A percentile compares a stretch with the other conserved stretches of the same genome.
phyloP scores from a whole-genome alignment of 2,797 vertebrate genomes.

The Enteromius argenteus region DNA sequence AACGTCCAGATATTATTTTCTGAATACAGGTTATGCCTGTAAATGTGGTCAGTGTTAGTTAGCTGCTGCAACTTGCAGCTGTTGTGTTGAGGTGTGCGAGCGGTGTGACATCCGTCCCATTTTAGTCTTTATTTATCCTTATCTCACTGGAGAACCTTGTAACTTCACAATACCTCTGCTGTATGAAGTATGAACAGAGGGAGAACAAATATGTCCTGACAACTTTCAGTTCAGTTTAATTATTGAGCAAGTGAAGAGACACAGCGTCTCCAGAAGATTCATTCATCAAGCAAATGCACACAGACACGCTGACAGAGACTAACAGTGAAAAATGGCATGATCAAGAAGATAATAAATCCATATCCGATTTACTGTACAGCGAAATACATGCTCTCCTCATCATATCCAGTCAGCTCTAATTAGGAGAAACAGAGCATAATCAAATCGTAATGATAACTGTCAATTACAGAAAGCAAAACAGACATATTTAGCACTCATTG shows the following conservation, averaged over 20 bases:
- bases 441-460: neutral
- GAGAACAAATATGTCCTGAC: constrained; percentile 61
- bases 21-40: neutral
- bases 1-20: constrained; percentile 1
- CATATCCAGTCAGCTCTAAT: neutral
- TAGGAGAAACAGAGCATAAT: neutral
- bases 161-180: neutral
- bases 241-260: constrained; percentile 61
- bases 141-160: neutral
- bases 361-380: constrained; percentile 11
- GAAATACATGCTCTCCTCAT: constrained; percentile 22
- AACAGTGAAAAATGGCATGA: constrained; percentile 21
- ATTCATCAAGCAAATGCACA: constrained; percentile 9
- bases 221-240: constrained; percentile 67
- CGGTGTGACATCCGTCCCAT: neutral
- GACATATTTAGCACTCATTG: neutral
- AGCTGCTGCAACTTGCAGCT: neutral
- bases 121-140: constrained; percentile 1
- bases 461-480: neutral
- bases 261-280: constrained; percentile 27
- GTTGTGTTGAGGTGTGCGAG: neutral
- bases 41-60: neutral
- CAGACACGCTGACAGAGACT: constrained; percentile 32
- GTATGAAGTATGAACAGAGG: constrained; percentile 22
- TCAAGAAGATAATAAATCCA: constrained; percentile 31